These are phyloP conservation scores for Leucania comma DNA, from an alignment of 2,888 invertebrate genomes.

Conservation along the genomic window DNA sequence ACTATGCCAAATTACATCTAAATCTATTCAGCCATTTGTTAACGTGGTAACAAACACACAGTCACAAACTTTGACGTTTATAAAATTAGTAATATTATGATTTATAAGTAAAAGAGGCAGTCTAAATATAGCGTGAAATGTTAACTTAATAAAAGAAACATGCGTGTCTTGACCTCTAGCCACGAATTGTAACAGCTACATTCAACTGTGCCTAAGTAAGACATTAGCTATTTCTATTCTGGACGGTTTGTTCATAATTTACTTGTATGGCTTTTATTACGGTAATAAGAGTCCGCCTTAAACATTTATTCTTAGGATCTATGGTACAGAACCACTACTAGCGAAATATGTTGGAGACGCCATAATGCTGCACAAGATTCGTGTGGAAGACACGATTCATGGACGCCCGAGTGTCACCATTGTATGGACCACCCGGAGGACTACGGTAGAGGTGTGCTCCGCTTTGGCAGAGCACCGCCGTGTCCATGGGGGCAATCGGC, in stretches of 20 bases:
- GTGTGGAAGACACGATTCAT: no score
- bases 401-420: no score
- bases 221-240: conserved; percentile 36
- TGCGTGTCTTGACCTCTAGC: conserved; percentile 23
- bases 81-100: no score
- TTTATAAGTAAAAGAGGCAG: neutral
- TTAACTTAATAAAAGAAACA: conserved; percentile 2
- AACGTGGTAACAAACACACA: no score
- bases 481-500: no score
- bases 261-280: conserved; percentile 23
- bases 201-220: conserved; percentile 17
- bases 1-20: no score
- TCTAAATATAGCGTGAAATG: conserved; percentile 4
- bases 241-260: conserved; percentile 27
- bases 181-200: conserved; percentile 5
- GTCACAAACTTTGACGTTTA: no score
- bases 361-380: no score
- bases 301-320: conserved; percentile 29
- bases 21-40: no score
- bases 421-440: no score
- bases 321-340: neutral
- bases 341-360: neutral
- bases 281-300: conserved; percentile 18
- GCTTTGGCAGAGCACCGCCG: no score
- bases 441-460: no score